A percentile compares a stretch with the other conserved stretches of the same genome.
These are phyloP conservation scores for Cranoglanis bouderius DNA, from an alignment of 2,113 vertebrate genomes.

Conservation along the genomic window DNA sequence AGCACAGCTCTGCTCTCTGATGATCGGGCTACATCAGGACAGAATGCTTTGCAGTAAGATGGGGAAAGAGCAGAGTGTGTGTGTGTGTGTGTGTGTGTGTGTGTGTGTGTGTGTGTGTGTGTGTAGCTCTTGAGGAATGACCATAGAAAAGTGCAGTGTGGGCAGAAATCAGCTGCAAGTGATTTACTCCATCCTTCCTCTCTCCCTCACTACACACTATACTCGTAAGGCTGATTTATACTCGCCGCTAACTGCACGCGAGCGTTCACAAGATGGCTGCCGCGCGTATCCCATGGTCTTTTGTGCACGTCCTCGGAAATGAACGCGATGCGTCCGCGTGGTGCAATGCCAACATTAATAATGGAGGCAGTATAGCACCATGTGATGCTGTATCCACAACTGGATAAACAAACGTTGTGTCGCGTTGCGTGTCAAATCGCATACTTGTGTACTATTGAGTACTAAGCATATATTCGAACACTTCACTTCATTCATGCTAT, in stretches of 20 bases:
- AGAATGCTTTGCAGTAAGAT: constrained; percentile 21
- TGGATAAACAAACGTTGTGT: background rate
- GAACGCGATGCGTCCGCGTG: background rate
- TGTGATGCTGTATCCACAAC: background rate
- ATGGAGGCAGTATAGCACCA: background rate
- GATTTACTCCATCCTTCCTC: constrained; percentile 49
- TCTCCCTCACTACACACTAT: constrained; percentile 56
- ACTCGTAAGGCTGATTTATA: constrained; percentile 10
- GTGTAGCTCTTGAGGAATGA: constrained; percentile 50
- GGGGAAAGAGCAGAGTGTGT: background rate
- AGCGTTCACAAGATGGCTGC: background rate
- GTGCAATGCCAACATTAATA: background rate
- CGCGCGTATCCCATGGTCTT: background rate
- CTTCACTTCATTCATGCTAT: no score
- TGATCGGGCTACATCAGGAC: constrained; percentile 12
- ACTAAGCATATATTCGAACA: background rate
- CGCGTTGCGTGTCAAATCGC: background rate
- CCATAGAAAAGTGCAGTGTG: constrained; percentile 46
- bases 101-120: constrained; percentile 42
- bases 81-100: constrained; percentile 42
- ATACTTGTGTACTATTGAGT: background rate
- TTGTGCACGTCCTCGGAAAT: background rate
- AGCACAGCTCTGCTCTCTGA: constrained; percentile 24
- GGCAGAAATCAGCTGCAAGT: constrained; percentile 46
- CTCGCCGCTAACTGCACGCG: background rate